Conservation (phyloP, 2,888 invertebrate species). For the Netelia inedita region DNA sequence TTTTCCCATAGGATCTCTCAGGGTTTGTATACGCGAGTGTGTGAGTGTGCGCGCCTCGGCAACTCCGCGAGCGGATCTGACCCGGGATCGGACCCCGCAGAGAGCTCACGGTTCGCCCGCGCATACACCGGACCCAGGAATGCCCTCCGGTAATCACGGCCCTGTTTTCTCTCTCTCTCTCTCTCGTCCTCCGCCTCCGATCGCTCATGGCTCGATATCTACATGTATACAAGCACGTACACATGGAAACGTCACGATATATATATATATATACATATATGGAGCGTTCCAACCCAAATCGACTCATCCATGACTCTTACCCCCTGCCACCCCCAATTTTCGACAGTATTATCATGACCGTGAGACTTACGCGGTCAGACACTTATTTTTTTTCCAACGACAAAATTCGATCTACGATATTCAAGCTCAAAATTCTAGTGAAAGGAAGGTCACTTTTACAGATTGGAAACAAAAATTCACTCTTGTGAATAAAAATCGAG, state of each 20-base stretch:
- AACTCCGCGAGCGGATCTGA: conserved; percentile 80
- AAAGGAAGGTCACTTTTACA: no score
- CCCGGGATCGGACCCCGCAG: conserved; percentile 82
- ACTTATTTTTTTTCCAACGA: no score
- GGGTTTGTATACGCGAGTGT: neutral
- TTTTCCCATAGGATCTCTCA: conserved; percentile 82
- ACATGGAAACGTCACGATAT: neutral
- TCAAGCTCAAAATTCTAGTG: no score
- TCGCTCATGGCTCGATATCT: conserved; percentile 76
- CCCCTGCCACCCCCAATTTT: no score
- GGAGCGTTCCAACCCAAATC: neutral
- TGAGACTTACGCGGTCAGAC: no score
- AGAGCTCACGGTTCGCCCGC: conserved; percentile 73
- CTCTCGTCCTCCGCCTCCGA: conserved; percentile 80
- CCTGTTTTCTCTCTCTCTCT: conserved; percentile 76
- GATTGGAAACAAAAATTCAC: no score
- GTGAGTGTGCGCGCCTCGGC: conserved; percentile 12
- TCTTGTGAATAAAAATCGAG: no score
- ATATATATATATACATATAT: neutral
- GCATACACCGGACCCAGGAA: conserved; percentile 79
- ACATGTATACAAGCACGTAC: neutral
- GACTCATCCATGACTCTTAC: no score
- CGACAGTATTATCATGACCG: no score
- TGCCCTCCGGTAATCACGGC: conserved; percentile 84
- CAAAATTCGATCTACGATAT: no score